These are phyloP conservation scores for Eupeodes luniger DNA, from an alignment of 2,888 invertebrate species.

Conservation along the genomic window DNA sequence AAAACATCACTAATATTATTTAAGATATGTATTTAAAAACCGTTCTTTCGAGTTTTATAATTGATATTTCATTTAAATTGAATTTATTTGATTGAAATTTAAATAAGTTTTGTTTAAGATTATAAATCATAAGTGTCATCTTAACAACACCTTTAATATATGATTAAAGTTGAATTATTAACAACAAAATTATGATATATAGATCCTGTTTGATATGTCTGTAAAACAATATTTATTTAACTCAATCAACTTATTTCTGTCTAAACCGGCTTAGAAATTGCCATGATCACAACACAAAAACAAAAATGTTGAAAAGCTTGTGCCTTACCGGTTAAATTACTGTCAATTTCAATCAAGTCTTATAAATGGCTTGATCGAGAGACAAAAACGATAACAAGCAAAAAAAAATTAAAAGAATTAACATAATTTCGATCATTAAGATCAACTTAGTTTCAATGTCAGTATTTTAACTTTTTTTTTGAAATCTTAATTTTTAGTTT, in stretches of 20 bases:
- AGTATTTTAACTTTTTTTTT: not conserved
- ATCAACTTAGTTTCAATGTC: not conserved
- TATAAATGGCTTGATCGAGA: not conserved
- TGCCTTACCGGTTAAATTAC: not conserved
- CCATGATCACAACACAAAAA: not conserved
- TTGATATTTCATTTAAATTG: not conserved
- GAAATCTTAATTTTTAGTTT: not conserved
- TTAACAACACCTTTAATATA: not conserved
- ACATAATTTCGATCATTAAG: conserved; percentile 6
- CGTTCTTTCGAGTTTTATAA: not conserved
- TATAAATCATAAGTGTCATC: not conserved
- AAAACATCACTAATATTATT: no score
- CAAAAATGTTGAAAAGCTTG: not conserved
- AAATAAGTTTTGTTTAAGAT: not conserved
- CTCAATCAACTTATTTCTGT: not conserved
- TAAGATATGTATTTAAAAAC: no score
- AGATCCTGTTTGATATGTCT: not conserved
- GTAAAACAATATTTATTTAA: not conserved
- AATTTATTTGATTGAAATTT: not conserved
- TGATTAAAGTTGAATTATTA: not conserved
- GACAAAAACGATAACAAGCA: not conserved
- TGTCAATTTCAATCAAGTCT: not conserved
- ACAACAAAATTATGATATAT: not conserved
- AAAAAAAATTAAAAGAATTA: conserved; percentile 9
- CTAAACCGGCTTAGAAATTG: not conserved